These are phyloP conservation scores for Geophilus truncorum DNA, from an alignment of 2,888 invertebrate species.

Conservation along the genomic window DNA sequence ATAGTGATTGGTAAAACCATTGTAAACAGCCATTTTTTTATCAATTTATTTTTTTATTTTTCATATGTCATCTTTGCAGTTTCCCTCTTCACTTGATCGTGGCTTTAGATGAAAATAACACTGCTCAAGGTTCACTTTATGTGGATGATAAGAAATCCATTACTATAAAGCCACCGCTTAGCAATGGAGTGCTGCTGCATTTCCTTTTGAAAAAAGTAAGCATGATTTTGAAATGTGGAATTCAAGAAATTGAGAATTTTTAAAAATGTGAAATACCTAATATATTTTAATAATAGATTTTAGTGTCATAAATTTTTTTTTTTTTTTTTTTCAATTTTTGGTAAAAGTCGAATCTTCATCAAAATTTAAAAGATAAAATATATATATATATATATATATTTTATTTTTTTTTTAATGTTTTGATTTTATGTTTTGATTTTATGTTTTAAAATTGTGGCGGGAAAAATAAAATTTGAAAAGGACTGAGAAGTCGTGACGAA, in stretches of 20 bases:
- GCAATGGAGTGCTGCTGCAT: not conserved
- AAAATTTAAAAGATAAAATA: too few species aligned
- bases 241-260: too few species aligned
- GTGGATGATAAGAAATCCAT: slow-evolving; percentile 41
- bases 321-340: not conserved
- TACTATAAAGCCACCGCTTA: not conserved
- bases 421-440: too few species aligned
- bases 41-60: not conserved
- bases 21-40: not conserved
- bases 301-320: too few species aligned
- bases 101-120: slow-evolving; percentile 38
- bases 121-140: slow-evolving; percentile 40
- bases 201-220: slow-evolving; percentile 1
- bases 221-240: too few species aligned
- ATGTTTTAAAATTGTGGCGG: too few species aligned
- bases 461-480: not conserved
- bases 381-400: too few species aligned
- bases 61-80: not conserved
- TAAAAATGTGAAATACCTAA: too few species aligned
- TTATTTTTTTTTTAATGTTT: too few species aligned
- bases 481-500: not conserved
- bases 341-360: not conserved
- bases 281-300: too few species aligned
- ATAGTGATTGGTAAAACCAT: not conserved
- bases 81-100: slow-evolving; percentile 38